These are phyloP conservation scores for Idris sp. DNA, from an alignment of 1,140 invertebrate species.

Conservation along the genomic window DNA sequence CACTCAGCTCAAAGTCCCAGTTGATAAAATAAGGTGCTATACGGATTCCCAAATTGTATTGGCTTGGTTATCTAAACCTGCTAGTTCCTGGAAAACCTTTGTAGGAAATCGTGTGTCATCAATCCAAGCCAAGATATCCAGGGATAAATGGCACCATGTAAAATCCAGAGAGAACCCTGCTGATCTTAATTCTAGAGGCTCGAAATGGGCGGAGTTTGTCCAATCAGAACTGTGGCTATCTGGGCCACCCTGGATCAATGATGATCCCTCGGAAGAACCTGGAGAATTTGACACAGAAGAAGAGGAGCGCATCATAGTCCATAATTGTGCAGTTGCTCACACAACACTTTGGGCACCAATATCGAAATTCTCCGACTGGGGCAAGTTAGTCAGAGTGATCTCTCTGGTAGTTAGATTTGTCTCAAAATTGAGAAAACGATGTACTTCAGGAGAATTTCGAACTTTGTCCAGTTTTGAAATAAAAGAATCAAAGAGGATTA, in stretches of 20 bases:
- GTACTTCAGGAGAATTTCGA: too few relatives aligned
- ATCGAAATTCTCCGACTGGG: neutral
- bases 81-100: neutral
- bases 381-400: too few relatives aligned
- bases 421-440: too few relatives aligned
- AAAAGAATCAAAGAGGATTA: too few relatives aligned
- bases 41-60: neutral
- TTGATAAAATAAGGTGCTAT: neutral
- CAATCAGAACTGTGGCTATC: neutral
- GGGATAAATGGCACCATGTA: neutral
- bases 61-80: neutral
- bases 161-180: neutral
- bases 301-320: neutral
- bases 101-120: neutral
- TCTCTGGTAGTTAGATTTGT: too few relatives aligned
- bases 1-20: too few relatives aligned
- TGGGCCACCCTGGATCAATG: neutral
- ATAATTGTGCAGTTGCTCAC: too few relatives aligned
- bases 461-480: too few relatives aligned
- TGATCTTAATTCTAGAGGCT: neutral
- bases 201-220: neutral
- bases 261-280: neutral
- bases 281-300: neutral
- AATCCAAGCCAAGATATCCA: neutral
- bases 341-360: too few relatives aligned